Base-by-base conservation (phyloP, 92 coral and sea anemone species). In the Parazoanthus darwini region DNA sequence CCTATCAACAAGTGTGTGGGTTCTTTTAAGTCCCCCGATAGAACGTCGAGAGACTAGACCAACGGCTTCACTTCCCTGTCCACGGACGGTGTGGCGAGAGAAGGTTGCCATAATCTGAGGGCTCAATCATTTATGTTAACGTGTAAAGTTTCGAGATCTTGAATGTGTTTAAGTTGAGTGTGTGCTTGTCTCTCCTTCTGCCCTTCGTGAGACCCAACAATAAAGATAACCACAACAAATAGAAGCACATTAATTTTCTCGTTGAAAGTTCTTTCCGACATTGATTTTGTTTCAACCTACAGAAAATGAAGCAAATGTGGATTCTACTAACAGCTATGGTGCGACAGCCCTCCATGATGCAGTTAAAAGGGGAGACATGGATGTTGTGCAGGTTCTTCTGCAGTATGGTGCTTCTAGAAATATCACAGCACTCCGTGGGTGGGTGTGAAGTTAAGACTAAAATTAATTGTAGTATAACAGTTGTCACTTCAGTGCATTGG, bases 321-420 rank as follows among this genome's bases (percentile, higher is more conserved):
- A 96, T 81, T 71, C 85, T 10, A 81, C 87, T 1, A 96, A 96
- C 85, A 92, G 92, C 36, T 80, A 88, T 15, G 99, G 99, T 56
- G 90, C 93, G 26, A 94, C 99, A 20, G 96, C 99, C 5, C 89
- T 96, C 18, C 94, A 95, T 85, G 99, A 96, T 91, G 99, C 99
- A 3, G 95, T 95, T n/a, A 95, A 88, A 79, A 93, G 98, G 86
- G 94, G 91, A 37, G 94, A 96, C 43, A 4, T 82, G 16, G 92
- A 90, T 23, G 90, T 96, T 74, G 93, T 91, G 2, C 87, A 88
- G 63, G 90, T 92, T 35, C 88, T 96, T 23, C 88, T 96, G 73
- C 91, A 92, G 73, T 79, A 90, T 93, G 99, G 99, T 20, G 96
- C 98, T 18, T 78, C 92, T 8, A 82, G 94, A 54, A 92, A 89